Conservation (phyloP, 2,797 vertebrate genomes). For the Diplodus puntazzo region DNA sequence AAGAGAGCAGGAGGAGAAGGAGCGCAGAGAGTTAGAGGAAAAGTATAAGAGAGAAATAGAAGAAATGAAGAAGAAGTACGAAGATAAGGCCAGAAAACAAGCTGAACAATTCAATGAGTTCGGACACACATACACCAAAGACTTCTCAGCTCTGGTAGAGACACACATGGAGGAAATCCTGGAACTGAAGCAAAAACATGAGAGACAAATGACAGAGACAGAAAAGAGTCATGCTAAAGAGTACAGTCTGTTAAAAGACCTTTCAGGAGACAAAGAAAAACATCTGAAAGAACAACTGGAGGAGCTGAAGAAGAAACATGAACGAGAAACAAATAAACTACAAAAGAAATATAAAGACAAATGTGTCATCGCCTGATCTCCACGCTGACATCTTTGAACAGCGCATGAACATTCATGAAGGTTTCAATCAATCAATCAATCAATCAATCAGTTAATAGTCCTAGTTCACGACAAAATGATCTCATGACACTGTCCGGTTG, state of each 20-base stretch:
- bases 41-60: not conserved
- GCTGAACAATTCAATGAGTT: conserved; percentile 48
- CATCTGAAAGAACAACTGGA: too few species aligned
- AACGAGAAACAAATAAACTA: too few species aligned
- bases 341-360: too few species aligned
- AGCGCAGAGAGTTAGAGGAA: not conserved
- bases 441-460: too few species aligned
- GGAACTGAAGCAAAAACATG: not conserved
- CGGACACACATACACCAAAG: not conserved
- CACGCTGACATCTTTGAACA: too few species aligned
- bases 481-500: too few species aligned
- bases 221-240: not conserved
- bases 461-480: too few species aligned
- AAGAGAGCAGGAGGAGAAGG: not conserved
- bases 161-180: not conserved
- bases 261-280: not conserved
- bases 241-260: not conserved
- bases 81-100: conserved; percentile 32
- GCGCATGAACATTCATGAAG: too few species aligned
- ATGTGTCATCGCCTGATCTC: too few species aligned
- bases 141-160: not conserved
- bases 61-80: not conserved
- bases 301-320: too few species aligned
- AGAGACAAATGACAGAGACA: not conserved
- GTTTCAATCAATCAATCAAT: too few species aligned